Base-by-base conservation (phyloP, 2,888 invertebrate species). In the Margaritifera margaritifera region DNA sequence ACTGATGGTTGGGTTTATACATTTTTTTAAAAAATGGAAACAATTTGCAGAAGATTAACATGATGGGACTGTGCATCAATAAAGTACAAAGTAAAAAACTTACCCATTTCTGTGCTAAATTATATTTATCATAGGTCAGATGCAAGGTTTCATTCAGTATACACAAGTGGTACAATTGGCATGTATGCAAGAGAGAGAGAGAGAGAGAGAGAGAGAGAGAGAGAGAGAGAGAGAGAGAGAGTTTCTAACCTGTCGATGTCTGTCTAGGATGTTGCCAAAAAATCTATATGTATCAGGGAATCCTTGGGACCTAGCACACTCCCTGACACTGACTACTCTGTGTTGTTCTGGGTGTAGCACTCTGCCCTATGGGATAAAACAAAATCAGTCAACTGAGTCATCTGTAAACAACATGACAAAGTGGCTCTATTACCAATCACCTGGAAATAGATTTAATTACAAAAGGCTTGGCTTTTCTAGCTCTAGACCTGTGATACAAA, bases 251-350 rank as follows among this genome's bases (percentile, higher is more conserved):
- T 95, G 95, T 86, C 95, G 90, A 86, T 96, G 94, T 82, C 94
- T 94, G 87, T 95, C 95, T 74, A 93, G 91, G 79, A 95, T 92
- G 74, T 91, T 92, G 55, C 95, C 96, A 78, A 92, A 93, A 89
- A 96, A 95, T 71, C 93, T 89, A 88, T 94, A 95, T 0, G 92
- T 91, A 90, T 96, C 94, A 66, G 92, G 94, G 90, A 96, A 96
- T 72, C 95, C 96, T 90, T 96, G 96, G 27, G 95, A 95, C 72
- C 96, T 92, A 19, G 96, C 96, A 89, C 95, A 95, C 89, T 96
- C 96, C 19, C 95, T 90, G 19, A 96, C 95, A 72, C 95, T 95
- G n/a, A 96, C 95, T 0, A 96, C 94, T 69, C 96, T 92, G 83
- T 93, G 87, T 77, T 89, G 89, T 83, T 92, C 93, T 4, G 96